These are phyloP conservation scores for Whitmania pigra DNA, from an alignment of 1,140 invertebrate genomes.

Conservation along the genomic window DNA sequence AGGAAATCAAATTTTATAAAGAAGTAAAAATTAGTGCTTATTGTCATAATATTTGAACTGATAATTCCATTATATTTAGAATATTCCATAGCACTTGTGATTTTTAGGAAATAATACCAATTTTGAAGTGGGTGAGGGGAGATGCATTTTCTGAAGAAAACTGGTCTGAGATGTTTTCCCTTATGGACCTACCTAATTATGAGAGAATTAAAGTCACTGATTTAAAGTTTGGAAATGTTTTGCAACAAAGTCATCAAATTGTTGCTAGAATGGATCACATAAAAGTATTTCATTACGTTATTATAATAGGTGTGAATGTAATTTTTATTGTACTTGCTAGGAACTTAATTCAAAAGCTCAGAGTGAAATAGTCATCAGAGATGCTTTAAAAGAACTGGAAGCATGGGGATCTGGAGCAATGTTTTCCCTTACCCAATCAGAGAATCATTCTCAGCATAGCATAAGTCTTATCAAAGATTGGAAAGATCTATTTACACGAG, in stretches of 20 bases:
- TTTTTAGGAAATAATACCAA: slow-evolving; percentile 33
- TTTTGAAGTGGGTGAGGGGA: slow-evolving; percentile 57
- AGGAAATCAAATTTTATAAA: slow-evolving; percentile 59
- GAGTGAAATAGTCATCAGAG: slow-evolving; percentile 81
- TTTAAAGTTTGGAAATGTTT: slow-evolving; percentile 65
- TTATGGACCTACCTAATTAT: slow-evolving; percentile 55
- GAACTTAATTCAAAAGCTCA: slow-evolving; percentile 62
- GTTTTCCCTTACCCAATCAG: slow-evolving; percentile 59
- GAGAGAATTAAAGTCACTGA: slow-evolving; percentile 51
- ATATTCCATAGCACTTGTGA: background rate
- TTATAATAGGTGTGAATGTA: slow-evolving; percentile 16
- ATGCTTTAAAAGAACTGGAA: slow-evolving; percentile 83
- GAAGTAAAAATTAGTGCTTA: slow-evolving; percentile 28
- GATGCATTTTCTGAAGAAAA: slow-evolving; percentile 83
- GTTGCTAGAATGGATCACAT: slow-evolving; percentile 57
- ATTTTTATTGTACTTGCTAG: slow-evolving; percentile 37
- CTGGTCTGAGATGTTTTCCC: slow-evolving; percentile 75
- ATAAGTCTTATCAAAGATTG: slow-evolving; percentile 77
- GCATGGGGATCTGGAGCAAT: slow-evolving; percentile 81
- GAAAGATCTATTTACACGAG: slow-evolving; percentile 71
- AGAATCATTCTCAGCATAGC: slow-evolving; percentile 55
- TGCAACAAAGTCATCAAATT: slow-evolving; percentile 56
- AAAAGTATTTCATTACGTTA: slow-evolving; percentile 50
- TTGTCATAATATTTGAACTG: background rate
- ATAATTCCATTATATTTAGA: background rate